Evolutionary conservation across 2,113 vertebrate species (phyloP).

Genomic region (Balaeniceps rex): DNA sequence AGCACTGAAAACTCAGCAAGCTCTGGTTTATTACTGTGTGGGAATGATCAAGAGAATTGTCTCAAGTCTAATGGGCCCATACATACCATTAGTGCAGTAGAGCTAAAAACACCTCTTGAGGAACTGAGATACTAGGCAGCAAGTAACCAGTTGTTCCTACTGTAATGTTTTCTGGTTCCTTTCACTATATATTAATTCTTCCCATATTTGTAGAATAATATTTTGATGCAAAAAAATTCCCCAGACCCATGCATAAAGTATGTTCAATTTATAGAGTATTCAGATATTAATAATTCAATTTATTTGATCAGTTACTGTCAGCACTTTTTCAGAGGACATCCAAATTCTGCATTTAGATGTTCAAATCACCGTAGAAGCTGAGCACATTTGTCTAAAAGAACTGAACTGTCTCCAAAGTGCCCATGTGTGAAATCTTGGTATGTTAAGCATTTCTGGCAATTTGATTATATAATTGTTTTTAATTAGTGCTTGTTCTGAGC

Average conservation of each 20-base stretch:
- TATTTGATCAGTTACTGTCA: neutral
- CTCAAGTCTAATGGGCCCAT: neutral
- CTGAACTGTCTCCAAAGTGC: neutral
- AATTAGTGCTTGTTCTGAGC: neutral
- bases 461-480: constrained; percentile 7
- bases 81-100: neutral
- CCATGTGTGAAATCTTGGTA: neutral
- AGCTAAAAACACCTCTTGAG: neutral
- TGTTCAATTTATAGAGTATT: neutral
- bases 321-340: neutral
- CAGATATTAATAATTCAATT: neutral
- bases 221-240: neutral
- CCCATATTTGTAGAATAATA: neutral
- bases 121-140: neutral
- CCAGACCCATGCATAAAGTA: neutral
- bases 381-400: neutral
- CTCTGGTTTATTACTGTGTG: neutral
- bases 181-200: neutral
- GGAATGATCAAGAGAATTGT: neutral
- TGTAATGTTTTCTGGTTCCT: neutral
- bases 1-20: neutral
- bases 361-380: neutral
- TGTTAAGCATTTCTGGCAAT: neutral
- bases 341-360: neutral
- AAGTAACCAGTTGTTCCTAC: neutral